These are phyloP conservation scores for Planococcus citri DNA, from an alignment of 1,140 invertebrate genomes.

Conservation along the genomic window DNA sequence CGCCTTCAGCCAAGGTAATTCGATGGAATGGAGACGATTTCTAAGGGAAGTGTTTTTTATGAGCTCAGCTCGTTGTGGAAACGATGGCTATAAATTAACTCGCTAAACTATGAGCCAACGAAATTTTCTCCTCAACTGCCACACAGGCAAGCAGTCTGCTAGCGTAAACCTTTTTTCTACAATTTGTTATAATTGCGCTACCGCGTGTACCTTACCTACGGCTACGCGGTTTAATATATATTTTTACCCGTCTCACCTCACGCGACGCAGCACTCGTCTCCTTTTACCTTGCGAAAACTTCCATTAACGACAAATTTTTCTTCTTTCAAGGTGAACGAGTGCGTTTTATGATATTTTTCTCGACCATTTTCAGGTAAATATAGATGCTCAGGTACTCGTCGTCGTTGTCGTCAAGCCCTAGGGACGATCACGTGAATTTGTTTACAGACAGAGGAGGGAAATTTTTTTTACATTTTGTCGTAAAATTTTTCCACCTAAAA, in stretches of 20 bases:
- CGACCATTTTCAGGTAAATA: not conserved
- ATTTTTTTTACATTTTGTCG: too few relatives aligned
- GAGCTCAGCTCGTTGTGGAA: not conserved
- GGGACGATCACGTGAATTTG: too few relatives aligned
- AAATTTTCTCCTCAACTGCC: not conserved
- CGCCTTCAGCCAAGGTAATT: not conserved
- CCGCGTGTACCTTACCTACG: too few relatives aligned
- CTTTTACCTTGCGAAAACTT: not conserved
- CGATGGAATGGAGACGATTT: not conserved
- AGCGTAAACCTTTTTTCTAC: not conserved
- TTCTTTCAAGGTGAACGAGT: not conserved
- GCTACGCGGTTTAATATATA: too few relatives aligned
- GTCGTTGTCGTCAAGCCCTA: too few relatives aligned
- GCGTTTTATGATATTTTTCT: not conserved
- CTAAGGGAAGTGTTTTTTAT: not conserved
- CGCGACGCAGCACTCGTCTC: not conserved
- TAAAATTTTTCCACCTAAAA: too few relatives aligned
- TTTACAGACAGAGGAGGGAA: too few relatives aligned
- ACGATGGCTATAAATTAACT: slow-evolving; percentile 4
- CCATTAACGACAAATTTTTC: not conserved
- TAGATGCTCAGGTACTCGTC: too few relatives aligned
- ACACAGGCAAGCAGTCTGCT: not conserved
- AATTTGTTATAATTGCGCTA: not conserved
- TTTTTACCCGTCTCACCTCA: too few relatives aligned
- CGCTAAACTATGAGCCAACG: not conserved